These are phyloP conservation scores for Cygnus atratus DNA, from an alignment of 2,113 vertebrate genomes.

Conservation along the genomic window DNA sequence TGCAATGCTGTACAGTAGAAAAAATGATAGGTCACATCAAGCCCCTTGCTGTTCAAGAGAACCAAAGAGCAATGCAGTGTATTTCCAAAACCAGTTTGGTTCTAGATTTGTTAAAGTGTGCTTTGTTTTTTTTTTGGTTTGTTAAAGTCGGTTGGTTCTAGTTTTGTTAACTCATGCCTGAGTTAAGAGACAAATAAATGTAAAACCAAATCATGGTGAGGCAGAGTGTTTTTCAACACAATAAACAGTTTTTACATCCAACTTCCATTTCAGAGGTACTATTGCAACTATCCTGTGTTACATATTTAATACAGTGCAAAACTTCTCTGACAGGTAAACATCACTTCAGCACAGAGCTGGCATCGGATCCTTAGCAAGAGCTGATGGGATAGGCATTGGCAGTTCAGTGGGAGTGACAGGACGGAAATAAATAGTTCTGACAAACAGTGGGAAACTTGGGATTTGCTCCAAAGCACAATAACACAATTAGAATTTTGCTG, in stretches of 20 bases:
- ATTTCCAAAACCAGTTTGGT: background rate
- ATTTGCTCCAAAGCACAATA: background rate
- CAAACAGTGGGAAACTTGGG: background rate
- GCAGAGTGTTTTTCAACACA: background rate
- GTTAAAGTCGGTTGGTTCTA: background rate
- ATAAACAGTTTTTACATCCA: background rate
- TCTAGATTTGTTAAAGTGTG: background rate
- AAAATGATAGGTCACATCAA: background rate
- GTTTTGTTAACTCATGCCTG: background rate
- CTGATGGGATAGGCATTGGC: background rate
- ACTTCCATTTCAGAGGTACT: background rate
- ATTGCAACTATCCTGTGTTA: background rate
- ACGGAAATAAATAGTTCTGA: background rate
- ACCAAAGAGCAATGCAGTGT: rapidly evolving
- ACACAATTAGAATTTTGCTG: background rate
- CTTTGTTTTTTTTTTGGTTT: background rate
- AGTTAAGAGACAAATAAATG: background rate
- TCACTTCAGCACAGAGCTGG: background rate
- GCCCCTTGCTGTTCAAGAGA: background rate
- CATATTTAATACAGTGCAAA: background rate
- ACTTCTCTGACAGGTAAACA: rapidly evolving
- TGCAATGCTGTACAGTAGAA: background rate
- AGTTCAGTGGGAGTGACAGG: background rate
- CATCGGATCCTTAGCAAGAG: background rate
- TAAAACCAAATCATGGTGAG: background rate